Conservation (phyloP, 2,113 vertebrate genomes). For the Orycteropus afer region DNA sequence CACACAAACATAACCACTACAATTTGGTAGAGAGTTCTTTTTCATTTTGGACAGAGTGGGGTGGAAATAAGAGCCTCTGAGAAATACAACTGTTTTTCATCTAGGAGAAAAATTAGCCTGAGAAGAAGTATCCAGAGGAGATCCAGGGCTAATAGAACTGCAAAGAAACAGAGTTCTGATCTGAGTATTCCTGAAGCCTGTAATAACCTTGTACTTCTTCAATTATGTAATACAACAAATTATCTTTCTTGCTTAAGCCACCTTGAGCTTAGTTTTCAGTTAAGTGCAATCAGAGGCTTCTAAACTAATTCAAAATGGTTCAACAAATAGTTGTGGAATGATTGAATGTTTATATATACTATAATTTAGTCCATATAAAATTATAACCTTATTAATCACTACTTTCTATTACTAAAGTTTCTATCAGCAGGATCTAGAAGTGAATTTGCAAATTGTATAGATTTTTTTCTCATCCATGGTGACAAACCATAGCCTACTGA, state of each 20-base stretch:
- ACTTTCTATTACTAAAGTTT: slow-evolving; percentile 1
- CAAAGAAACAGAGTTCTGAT: neutral
- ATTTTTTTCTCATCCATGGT: neutral
- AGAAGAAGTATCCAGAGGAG: neutral
- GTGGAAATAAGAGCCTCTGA: neutral
- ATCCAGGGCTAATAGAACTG: neutral
- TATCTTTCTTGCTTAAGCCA: neutral
- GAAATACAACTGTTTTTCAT: neutral
- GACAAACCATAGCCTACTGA: neutral
- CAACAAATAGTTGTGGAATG: neutral
- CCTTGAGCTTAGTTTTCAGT: neutral
- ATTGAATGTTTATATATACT: neutral
- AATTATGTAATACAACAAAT: neutral
- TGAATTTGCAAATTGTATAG: neutral
- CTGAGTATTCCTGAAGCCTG: neutral
- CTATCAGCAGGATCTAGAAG: neutral
- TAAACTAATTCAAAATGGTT: neutral
- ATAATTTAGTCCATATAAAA: slow-evolving; percentile 18
- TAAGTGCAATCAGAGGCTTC: neutral
- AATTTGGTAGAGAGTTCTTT: neutral
- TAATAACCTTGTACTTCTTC: neutral
- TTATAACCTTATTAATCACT: neutral
- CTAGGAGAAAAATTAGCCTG: neutral
- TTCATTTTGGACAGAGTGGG: neutral
- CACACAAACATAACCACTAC: too few relatives aligned